Base-by-base conservation (phyloP, 2,888 invertebrate genomes). In the Chloroclystis v-ata region DNA sequence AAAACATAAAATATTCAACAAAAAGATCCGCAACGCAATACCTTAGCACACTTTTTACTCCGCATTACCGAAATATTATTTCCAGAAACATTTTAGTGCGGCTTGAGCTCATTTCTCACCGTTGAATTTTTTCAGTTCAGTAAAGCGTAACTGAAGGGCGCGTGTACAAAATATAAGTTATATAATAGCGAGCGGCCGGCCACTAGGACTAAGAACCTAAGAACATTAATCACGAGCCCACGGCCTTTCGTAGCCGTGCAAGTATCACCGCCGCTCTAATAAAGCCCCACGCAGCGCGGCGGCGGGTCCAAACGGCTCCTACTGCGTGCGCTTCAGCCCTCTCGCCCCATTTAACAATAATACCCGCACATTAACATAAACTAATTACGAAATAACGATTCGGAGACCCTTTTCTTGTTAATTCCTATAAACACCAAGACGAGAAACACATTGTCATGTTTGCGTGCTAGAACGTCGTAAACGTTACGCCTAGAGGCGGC, bases 201-300 rank as follows among this genome's bases (percentile, higher is more conserved):
- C 57, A 43, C 41, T 39, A 41, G 40, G 46, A 41, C 47, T 49
- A 38, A 41, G 41, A 32, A 40, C 43, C 44, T 25, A 6, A 11
- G 24, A 62, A 44, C 67, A 67, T 69, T 67, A 65, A 69, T 72
- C 67, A 71, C 53, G 55, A 45, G 43, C 53, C 47, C 32, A 37
- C 49, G 57, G 35, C 35, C 51, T 37, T 56, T 59, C 49, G 47
- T 37, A 57, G 55, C 59, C 57, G 51, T 56, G 57, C 56, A 59
- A 65, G 67, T 63, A 64, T 65, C 44, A 62, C 59, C 60, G 52
- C 54, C 52, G 53, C 58, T 67, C 63, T 67, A 69, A 65, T 67
- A 64, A 52, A 56, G 57, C 56, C 54, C 25, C 30, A 43, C 38
- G 11, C 8, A 28, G 25, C 49, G n/a, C n/a, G n/a, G 20, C 20